These are phyloP conservation scores for Desoria tigrina DNA, from an alignment of 2,888 invertebrate species.

Conservation along the genomic window DNA sequence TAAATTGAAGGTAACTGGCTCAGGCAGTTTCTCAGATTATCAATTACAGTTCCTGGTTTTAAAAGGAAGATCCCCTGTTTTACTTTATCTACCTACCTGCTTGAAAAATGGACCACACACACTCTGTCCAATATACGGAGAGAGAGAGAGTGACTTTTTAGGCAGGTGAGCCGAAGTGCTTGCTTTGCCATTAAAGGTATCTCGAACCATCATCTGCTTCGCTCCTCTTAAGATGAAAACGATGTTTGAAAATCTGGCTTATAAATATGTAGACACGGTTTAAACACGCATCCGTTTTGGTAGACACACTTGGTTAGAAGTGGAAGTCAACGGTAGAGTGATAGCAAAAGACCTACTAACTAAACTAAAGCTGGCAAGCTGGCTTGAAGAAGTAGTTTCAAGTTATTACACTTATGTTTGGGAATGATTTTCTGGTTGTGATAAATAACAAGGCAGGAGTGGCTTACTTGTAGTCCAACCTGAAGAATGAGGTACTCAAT, in stretches of 20 bases:
- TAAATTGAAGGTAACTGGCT: too few species aligned
- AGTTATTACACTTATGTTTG: too few species aligned
- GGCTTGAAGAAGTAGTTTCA: too few species aligned
- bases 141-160: too few species aligned
- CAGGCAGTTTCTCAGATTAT: constrained; percentile 14
- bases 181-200: constrained; percentile 16
- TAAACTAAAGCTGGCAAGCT: too few species aligned
- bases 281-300: constrained; percentile 13
- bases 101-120: constrained; percentile 26
- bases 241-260: constrained; percentile 1
- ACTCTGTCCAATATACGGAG: neutral
- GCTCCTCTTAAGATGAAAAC: constrained; percentile 6
- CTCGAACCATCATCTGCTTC: constrained; percentile 6
- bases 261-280: constrained; percentile 20
- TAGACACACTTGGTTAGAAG: too few species aligned
- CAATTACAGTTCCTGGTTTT: constrained; percentile 9
- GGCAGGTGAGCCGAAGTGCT: neutral
- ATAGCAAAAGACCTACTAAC: too few species aligned
- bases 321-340: too few species aligned
- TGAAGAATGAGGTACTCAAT: too few species aligned
- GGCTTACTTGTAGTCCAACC: too few species aligned
- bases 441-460: too few species aligned
- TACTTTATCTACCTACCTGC: neutral
- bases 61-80: neutral
- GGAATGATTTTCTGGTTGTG: too few species aligned